Base-by-base conservation (phyloP, 2,113 vertebrate genomes). In the Chaetops frenatus region DNA sequence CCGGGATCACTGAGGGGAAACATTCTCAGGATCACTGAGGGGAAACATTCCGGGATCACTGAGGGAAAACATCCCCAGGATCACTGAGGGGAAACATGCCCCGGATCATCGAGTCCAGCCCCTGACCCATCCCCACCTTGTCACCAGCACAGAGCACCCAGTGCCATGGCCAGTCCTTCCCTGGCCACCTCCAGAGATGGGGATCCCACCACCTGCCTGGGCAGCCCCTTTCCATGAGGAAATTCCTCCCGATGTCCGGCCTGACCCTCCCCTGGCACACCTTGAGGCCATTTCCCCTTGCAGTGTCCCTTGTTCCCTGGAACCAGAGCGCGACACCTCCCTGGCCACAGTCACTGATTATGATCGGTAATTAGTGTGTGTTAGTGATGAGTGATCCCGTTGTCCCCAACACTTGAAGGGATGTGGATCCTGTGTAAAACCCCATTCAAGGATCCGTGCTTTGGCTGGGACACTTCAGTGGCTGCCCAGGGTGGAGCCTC, bases 241-340 rank as follows among this genome's bases (percentile, higher is more conserved):
- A 51, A n/a, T 66, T 29, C 28, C 10, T 53, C 8, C 19, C 50
- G 35, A 8, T 88, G 35, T 13, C 42, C 12, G 9, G 1, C 12
- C 40, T 54, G 48, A 14, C 0, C 16, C 19, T 54, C 2, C 18
- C 22, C 53, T 15, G 13, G 35, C 31, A 17, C 35, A 42, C 8
- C 31, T 35, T 19, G 3, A 48, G 35, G 10, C 35, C 1, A 0
- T n/a, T n/a, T 40, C 15, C 33, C 25, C 2, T 29, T 25, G 28
- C 28, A 50, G 28, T 29, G n/a, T 8, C 15, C 18, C 28, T 23
- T 60, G 12, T 16, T 56, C 14, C 14, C 11, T 18, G 29, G 57
- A 35, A 64, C 14, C 16, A 67, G 20, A 35, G 16, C 8, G 18
- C 0, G 3, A 42, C 25, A 7, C 18, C 17, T 24, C 9, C 3